Conservation (phyloP, 2,888 invertebrate genomes). For the Drosophila mimetica region DNA sequence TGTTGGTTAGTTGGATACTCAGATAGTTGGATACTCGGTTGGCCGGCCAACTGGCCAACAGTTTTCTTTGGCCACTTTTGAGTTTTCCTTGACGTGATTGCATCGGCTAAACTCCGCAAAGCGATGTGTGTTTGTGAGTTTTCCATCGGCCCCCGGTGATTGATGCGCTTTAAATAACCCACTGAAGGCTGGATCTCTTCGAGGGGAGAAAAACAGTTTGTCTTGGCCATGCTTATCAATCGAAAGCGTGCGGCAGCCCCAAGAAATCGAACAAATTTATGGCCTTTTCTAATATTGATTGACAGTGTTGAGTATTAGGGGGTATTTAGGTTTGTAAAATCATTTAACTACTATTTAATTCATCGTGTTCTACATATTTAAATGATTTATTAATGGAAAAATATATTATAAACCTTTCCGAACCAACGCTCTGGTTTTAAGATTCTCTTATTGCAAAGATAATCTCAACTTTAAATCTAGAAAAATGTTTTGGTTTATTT, state of each 20-base stretch:
- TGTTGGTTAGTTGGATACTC: conserved; percentile 34
- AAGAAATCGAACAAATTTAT: conserved; percentile 37
- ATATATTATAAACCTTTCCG: too few relatives aligned
- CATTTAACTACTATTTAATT: neutral
- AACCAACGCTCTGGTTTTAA: too few relatives aligned
- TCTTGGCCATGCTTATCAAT: conserved; percentile 58
- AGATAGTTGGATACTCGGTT: neutral
- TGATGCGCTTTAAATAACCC: conserved; percentile 72
- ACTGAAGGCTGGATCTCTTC: conserved; percentile 43
- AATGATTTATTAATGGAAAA: too few relatives aligned
- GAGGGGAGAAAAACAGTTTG: conserved; percentile 38
- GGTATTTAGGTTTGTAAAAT: conserved; percentile 5
- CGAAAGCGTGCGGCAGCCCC: conserved; percentile 55
- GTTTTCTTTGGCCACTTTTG: conserved; percentile 47
- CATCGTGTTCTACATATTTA: too few relatives aligned
- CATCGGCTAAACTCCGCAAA: conserved; percentile 37
- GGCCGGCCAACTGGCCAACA: conserved; percentile 39
- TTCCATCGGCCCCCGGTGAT: conserved; percentile 52
- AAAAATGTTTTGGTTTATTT: neutral
- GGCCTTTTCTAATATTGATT: conserved; percentile 51
- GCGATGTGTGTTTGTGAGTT: conserved; percentile 12
- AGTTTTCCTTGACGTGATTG: conserved; percentile 66
- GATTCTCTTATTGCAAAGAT: too few relatives aligned
- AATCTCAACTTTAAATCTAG: too few relatives aligned
- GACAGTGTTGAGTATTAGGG: conserved; percentile 22